These are phyloP conservation scores for Cephalophus harveyi DNA, from an alignment of 2,113 vertebrate species.

Conservation along the genomic window DNA sequence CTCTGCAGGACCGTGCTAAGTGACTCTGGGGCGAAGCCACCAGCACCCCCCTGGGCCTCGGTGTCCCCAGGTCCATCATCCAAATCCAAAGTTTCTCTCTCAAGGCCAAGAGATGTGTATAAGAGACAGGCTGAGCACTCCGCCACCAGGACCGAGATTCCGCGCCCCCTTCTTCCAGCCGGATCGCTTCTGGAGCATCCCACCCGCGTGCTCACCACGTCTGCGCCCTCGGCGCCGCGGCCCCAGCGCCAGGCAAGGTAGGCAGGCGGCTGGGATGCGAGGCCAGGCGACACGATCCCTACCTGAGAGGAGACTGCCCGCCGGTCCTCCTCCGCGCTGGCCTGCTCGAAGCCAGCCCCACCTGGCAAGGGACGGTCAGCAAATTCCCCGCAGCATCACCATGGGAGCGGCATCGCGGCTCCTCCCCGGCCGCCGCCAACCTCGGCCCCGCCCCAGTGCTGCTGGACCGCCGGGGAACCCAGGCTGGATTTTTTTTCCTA, in stretches of 20 bases:
- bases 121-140: too few species aligned
- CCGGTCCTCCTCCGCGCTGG: slow-evolving; percentile 1
- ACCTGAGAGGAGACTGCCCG: slow-evolving; percentile 57
- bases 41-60: too few species aligned
- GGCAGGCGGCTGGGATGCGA: not conserved
- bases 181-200: not conserved
- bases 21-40: too few species aligned
- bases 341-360: slow-evolving; percentile 74
- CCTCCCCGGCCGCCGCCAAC: slow-evolving; percentile 38
- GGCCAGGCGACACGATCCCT: not conserved
- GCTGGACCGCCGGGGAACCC: not conserved
- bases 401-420: slow-evolving; percentile 31
- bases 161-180: not conserved
- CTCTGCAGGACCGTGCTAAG: too few species aligned
- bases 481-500: not conserved
- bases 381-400: slow-evolving; percentile 76
- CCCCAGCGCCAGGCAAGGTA: not conserved
- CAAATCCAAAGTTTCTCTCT: too few species aligned
- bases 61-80: too few species aligned
- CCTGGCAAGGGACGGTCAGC: slow-evolving; percentile 82
- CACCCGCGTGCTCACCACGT: slow-evolving; percentile 27
- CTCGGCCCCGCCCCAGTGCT: slow-evolving; percentile 51
- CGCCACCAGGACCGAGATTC: slow-evolving; percentile 35
- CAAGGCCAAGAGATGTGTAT: too few species aligned
- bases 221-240: not conserved